Conservation (phyloP, 1,140 invertebrate species). For the Colletes latitarsis region DNA sequence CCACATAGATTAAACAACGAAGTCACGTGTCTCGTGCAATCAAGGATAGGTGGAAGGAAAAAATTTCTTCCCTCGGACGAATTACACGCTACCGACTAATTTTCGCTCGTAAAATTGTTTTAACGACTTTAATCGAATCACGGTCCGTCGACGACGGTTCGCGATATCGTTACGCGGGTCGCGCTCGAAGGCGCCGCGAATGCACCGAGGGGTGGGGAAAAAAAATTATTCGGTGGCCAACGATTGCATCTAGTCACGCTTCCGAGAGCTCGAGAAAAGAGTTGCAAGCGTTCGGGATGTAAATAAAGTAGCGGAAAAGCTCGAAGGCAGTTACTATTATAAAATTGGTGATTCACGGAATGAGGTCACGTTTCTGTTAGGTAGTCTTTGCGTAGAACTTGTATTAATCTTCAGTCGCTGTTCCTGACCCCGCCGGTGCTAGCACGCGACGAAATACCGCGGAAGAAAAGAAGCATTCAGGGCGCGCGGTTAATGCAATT, state of each 20-base stretch:
- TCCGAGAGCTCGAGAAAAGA: neutral
- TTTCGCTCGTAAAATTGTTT: neutral
- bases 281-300: slow-evolving; percentile 27
- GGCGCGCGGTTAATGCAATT: slow-evolving; percentile 49
- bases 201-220: neutral
- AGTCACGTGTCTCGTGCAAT: neutral
- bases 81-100: neutral
- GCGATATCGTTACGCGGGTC: neutral
- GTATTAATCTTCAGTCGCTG: slow-evolving; percentile 76
- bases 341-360: slow-evolving; percentile 78
- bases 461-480: slow-evolving; percentile 38
- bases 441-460: slow-evolving; percentile 41
- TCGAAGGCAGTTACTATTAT: slow-evolving; percentile 73
- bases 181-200: neutral
- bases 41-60: too few relatives aligned
- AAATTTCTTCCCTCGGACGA: too few relatives aligned
- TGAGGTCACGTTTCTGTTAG: slow-evolving; percentile 74
- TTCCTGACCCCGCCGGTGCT: slow-evolving; percentile 70
- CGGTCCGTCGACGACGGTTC: neutral
- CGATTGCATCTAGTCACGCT: slow-evolving; percentile 4
- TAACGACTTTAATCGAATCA: neutral
- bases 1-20: neutral
- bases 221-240: neutral
- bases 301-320: slow-evolving; percentile 63
- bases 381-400: slow-evolving; percentile 65